Base-by-base conservation (phyloP, 2,113 vertebrate genomes). In the Neomonachus schauinslandi region DNA sequence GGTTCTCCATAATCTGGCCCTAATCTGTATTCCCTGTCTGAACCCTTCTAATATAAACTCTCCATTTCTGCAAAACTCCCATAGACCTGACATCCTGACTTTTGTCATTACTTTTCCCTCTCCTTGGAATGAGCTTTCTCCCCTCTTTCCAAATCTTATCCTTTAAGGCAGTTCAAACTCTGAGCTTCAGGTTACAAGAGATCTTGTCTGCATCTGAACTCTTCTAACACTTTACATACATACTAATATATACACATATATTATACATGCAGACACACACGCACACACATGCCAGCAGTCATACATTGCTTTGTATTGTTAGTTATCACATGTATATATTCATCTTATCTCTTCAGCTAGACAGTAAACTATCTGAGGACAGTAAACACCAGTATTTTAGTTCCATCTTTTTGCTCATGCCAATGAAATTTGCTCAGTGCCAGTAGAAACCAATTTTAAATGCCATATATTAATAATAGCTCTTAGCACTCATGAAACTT, bases 401-500 rank as follows among this genome's bases (percentile, higher is more conserved):
- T 89, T 31, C n/a, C 49, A 92, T 80, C 18, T 67, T 67, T 83
- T 67, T 65, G 55, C 39, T 74, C 22, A 46, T 15, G 72, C 13
- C 36, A 95, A 63, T 24, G 42, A 46, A 36, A 93, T 94, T 59
- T 61, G 69, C 46, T 91, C 49, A 33, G 77, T 72, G 86, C 14
- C 74, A 94, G 33, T 53, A 28, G 94, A 77, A 88, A 53, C 11
- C 4, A 2, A 33, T 67, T 81, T 42, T 65, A 95, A 90, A 63
- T 61, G 67, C 69, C 57, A 0, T 22, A 55, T 69, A 82, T 87
- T 84, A 74, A 79, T 16, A 94, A 71, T 26, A 69, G 79, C 85
- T 46, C 65, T 87, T 86, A 83, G 79, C 49, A 76, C 36, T 93
- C 59, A 77, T 67, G 82, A 90, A 95, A 95, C n/a, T 82, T 95